Evolutionary conservation across 2,888 invertebrate genomes (phyloP), one percentile per base, ranked within the genome.

Genomic region (Cordilura impudica): DNA sequence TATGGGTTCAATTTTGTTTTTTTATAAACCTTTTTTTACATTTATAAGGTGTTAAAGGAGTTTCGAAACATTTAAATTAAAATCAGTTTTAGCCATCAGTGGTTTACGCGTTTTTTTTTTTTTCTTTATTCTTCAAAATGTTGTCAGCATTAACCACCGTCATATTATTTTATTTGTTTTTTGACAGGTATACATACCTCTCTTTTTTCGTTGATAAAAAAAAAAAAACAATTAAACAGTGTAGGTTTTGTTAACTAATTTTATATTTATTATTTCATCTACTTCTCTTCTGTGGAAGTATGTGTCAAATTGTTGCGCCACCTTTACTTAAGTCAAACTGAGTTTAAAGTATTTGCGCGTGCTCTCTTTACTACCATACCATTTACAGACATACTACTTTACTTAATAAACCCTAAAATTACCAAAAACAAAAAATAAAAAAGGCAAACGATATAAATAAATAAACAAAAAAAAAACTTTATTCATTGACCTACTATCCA

Each of bases 401-500:
- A 58, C 53, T 10, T 29, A 54, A 8, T 72, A 67, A 75, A 67
- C 79, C 67, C 51, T 72, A 79, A 79, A 39, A 79, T 77, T 72
- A 31, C 45, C 49, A 67, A 69, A 61, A 47, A 49, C 61, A 53
- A 60, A 12, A 63, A 61, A 47, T 47, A 67, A 53, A 60, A 12
- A 63, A 45, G 67, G 56, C 31, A 56, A 60, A 61, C 51, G 31
- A 65, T 31, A 31, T n/a, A 39, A 39, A 31, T 31, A 58, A 58
- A 49, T 61, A 65, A 23, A 72, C 16, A 43, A 51, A 51, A 61
- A 47, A 51, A n/a, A n/a, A 56, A 54, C 31, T 70, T 49, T 82
- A 81, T 82, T 83, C 83, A 81, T 78, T 83, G 83, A 83, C 83
- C 83, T 83, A 83, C 83, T 82, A 83, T 83, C 81, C 81, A 79